Evolutionary conservation across 1,140 invertebrate species (phyloP).

Genomic region (Magallana gigas): DNA sequence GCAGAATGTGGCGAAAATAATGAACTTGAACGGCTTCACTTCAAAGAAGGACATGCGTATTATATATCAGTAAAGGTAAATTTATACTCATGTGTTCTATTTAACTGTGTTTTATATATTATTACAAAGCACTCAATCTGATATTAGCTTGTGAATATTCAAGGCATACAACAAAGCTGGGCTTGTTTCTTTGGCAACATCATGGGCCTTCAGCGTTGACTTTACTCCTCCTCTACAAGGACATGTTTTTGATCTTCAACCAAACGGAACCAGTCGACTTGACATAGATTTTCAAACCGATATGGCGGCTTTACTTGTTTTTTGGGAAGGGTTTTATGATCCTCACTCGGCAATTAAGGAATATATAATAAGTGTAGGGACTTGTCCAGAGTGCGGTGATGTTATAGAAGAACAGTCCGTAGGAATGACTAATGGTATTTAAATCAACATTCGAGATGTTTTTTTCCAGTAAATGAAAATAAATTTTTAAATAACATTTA

Average conservation of each 20-base stretch:
- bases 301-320: conserved; percentile 40
- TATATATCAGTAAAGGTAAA: conserved; percentile 57
- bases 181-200: conserved; percentile 52
- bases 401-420: conserved; percentile 50
- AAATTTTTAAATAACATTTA: background rate
- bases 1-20: conserved; percentile 42
- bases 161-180: conserved; percentile 66
- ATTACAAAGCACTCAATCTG: background rate
- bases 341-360: conserved; percentile 54
- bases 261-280: background rate
- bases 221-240: conserved; percentile 56
- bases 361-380: conserved; percentile 58
- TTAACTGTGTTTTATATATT: too few species aligned
- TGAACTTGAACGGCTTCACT: background rate
- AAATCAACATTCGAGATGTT: background rate
- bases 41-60: conserved; percentile 58
- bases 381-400: conserved; percentile 62
- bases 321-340: conserved; percentile 63
- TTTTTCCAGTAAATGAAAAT: too few species aligned
- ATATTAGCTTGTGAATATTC: background rate
- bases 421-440: conserved; percentile 48
- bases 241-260: conserved; percentile 60
- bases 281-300: conserved; percentile 56
- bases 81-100: too few species aligned
- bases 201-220: conserved; percentile 55